Evolutionary conservation across 2,797 vertebrate genomes (phyloP).

Genomic region (Huso huso): DNA sequence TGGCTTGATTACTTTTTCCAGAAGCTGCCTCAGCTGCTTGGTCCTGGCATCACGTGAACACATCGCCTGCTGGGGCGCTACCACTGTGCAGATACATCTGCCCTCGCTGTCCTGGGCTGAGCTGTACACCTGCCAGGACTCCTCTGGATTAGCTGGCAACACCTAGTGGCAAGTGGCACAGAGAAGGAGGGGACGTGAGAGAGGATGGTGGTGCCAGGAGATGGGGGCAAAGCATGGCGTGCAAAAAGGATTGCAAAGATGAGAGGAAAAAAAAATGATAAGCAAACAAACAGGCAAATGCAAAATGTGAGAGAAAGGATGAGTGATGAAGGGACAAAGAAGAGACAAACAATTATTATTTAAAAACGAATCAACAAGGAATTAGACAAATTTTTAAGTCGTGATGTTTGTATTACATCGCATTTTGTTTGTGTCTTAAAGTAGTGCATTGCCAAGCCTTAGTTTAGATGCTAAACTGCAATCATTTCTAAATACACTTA

Average conservation of each 20-base stretch:
- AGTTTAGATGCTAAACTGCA: neutral
- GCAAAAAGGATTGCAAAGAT: neutral
- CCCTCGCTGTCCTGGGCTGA: conserved; percentile 97
- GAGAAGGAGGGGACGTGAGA: neutral
- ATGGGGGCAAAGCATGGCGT: neutral
- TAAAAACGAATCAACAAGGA: too few species aligned
- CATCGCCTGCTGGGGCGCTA: conserved; percentile 97
- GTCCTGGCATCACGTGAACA: conserved; percentile 93
- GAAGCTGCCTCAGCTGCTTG: conserved; percentile 93
- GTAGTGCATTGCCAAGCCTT: neutral
- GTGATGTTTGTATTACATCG: neutral
- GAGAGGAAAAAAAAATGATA: neutral
- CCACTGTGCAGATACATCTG: conserved; percentile 95
- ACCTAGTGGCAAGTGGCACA: conserved; percentile 55
- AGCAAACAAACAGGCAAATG: neutral
- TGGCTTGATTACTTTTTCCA: conserved; percentile 83
- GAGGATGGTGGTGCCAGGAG: neutral
- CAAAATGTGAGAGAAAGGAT: neutral
- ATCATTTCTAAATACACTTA: neutral
- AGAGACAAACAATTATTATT: neutral
- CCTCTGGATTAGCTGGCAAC: conserved; percentile 90
- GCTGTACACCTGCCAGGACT: conserved; percentile 98
- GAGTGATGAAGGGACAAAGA: conserved; percentile 4
- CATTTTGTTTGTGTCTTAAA: neutral
- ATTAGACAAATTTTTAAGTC: neutral